These are phyloP conservation scores for Leuctra nigra DNA, from an alignment of 2,888 invertebrate species.

Conservation along the genomic window DNA sequence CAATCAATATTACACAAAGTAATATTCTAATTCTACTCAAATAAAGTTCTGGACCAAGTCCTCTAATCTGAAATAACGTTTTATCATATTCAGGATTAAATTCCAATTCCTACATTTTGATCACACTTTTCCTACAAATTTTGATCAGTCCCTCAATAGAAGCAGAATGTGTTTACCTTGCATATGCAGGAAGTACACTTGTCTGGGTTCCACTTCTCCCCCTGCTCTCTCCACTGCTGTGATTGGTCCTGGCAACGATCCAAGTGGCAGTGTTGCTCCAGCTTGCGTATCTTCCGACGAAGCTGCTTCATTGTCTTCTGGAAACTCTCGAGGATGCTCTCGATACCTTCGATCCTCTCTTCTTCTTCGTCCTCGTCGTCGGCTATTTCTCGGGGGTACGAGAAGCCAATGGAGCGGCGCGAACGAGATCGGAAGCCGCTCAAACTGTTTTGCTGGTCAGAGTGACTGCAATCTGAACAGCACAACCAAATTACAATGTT, in stretches of 20 bases:
- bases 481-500: neutral
- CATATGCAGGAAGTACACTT: conserved; percentile 46
- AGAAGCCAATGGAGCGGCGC: conserved; percentile 34
- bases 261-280: conserved; percentile 38
- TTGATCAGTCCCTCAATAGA: neutral
- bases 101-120: too few relatives aligned
- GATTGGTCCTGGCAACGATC: conserved; percentile 38
- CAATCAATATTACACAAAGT: too few relatives aligned
- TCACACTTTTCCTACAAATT: too few relatives aligned
- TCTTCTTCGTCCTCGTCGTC: conserved; percentile 41
- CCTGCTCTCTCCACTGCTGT: conserved; percentile 41
- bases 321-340: conserved; percentile 46
- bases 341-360: conserved; percentile 46
- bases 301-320: conserved; percentile 47
- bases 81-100: too few relatives aligned
- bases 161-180: conserved; percentile 33
- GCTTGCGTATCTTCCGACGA: conserved; percentile 43
- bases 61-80: too few relatives aligned
- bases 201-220: conserved; percentile 45
- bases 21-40: too few relatives aligned
- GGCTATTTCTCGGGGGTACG: conserved; percentile 26
- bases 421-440: conserved; percentile 35
- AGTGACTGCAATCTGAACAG: conserved; percentile 37
- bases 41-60: too few relatives aligned
- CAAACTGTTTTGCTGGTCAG: conserved; percentile 38